Base-by-base conservation (phyloP, 2,797 vertebrate species). In the Oreonectes daqikongensis region DNA sequence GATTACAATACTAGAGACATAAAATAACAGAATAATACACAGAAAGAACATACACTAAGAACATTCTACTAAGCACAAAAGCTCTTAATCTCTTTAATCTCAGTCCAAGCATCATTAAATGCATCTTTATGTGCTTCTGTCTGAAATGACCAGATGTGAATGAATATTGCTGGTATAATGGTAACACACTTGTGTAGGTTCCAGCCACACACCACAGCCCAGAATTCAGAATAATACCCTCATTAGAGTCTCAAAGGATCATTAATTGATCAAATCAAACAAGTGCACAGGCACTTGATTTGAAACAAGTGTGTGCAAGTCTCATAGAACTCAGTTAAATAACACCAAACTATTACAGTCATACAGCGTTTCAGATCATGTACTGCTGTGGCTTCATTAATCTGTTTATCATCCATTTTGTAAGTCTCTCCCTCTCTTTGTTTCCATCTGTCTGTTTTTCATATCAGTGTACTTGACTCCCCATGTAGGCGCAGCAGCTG, bases 201-300 rank as follows among this genome's bases (percentile, higher is more conserved):
- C 3, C 14, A 8, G n/a, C 24, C 64, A 42, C 48, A 74, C 46
- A 40, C 22, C 22, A 30, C 18, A 28, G 24, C 14, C 42, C n/a
- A 61, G 32, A 55, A 69, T 69, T 38, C 11, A 32, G 55, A 12
- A 12, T 63, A 18, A 77, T 77, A 63, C 42, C 12, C 17, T 63
- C 38, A 57, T 69, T 70, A 50, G 6, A 57, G 10, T 3, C 22
- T 46, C 30, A 18, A 75, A 65, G 32, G 22, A 42, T 80, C 50
- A 57, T 68, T 65, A 26, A 69, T 66, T 75, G 30, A 48, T 70
- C 30, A 77, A 67, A 65, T 80, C 32, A 72, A 53, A 53, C 30
- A 22, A n/a, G 22, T 32, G 30, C 46, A 69, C n/a, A 18, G 11
- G n/a, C n/a, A 50, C 68, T 22, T 32, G 15, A n/a, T n/a, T n/a